These are phyloP conservation scores for Chymomyza amoena DNA, from an alignment of 2,888 invertebrate genomes.

Conservation along the genomic window DNA sequence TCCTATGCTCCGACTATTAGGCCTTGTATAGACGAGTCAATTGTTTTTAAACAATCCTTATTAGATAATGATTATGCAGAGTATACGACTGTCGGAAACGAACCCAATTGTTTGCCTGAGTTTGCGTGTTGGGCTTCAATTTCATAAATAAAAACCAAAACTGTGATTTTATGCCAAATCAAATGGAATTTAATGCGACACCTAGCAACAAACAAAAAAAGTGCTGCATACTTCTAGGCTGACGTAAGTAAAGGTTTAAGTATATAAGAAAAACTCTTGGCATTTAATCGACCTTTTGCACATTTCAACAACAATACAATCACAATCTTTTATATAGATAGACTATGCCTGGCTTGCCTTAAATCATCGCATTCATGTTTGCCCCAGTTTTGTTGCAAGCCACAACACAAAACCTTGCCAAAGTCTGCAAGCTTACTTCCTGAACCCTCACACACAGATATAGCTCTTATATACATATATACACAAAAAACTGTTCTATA, in stretches of 20 bases:
- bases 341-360: slow-evolving; percentile 58
- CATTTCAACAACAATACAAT: slow-evolving; percentile 42
- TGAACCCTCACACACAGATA: slow-evolving; percentile 31
- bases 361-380: slow-evolving; percentile 69
- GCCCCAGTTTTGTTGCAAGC: slow-evolving; percentile 43
- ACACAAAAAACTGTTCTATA: slow-evolving; percentile 33
- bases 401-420: slow-evolving; percentile 37
- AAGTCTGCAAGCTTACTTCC: slow-evolving; percentile 43
- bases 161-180: background rate
- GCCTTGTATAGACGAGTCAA: no score
- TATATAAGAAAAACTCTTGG: background rate
- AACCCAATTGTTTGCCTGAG: background rate
- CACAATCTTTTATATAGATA: slow-evolving; percentile 28
- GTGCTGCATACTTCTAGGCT: slow-evolving; percentile 43
- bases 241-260: slow-evolving; percentile 7
- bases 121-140: slow-evolving; percentile 66
- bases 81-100: no score
- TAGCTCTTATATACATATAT: no score
- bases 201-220: slow-evolving; percentile 37
- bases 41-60: no score
- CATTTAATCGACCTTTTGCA: slow-evolving; percentile 19
- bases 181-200: background rate
- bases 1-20: no score
- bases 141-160: slow-evolving; percentile 46
- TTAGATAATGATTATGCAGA: no score